Conservation (phyloP, 2,797 vertebrate species). For the Streptopelia turtur region DNA sequence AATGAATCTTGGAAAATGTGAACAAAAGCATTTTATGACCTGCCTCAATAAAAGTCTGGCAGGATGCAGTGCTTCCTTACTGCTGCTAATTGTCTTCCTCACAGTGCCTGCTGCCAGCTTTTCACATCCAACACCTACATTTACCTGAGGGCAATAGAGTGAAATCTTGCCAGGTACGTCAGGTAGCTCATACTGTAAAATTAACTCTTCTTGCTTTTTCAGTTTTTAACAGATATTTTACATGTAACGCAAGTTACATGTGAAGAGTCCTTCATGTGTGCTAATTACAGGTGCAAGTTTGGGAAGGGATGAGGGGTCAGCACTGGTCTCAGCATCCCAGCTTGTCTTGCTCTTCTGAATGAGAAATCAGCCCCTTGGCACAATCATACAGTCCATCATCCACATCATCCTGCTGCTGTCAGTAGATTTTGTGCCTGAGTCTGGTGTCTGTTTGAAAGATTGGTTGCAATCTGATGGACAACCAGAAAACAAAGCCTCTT, state of each 20-base stretch:
- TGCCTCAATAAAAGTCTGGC: conserved; percentile 33
- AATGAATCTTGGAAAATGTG: conserved; percentile 50
- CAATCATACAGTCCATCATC: not conserved
- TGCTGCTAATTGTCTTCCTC: conserved; percentile 44
- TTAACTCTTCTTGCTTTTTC: not conserved
- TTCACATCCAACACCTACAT: not conserved
- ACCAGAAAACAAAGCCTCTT: not conserved
- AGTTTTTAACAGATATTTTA: not conserved
- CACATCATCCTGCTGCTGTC: not conserved
- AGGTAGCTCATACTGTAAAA: not conserved
- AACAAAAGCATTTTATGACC: conserved; percentile 52
- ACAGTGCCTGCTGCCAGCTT: not conserved
- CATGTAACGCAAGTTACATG: fast-evolving
- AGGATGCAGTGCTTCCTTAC: conserved; percentile 53
- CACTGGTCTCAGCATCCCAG: fast-evolving
- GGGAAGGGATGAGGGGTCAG: not conserved
- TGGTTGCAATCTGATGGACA: not conserved
- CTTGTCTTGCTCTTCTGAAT: not conserved
- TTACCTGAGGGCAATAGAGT: not conserved
- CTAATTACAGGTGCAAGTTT: not conserved
- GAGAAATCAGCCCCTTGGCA: not conserved
- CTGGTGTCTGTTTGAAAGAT: not conserved
- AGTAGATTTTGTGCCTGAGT: not conserved
- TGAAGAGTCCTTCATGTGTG: not conserved
- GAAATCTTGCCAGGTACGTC: not conserved